Evolutionary conservation across 2,113 vertebrate genomes (phyloP).

Genomic region (Genyomyrus donnyi): DNA sequence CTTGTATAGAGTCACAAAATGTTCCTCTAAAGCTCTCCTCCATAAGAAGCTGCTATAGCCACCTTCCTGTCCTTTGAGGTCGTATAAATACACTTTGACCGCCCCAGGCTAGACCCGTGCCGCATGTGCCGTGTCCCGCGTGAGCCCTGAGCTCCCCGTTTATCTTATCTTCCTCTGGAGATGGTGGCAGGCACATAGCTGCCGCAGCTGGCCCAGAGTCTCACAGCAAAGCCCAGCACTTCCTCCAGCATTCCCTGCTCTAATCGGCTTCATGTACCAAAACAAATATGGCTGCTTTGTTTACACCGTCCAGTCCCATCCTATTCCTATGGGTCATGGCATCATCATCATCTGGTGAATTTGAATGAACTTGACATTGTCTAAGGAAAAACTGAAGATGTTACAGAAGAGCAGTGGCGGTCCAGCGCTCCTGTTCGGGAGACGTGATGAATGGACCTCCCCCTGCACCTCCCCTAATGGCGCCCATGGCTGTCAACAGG

Average conservation of each 20-base stretch:
- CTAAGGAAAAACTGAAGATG: not conserved
- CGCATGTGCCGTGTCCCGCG: not conserved
- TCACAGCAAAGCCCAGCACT: not conserved
- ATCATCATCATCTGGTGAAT: not conserved
- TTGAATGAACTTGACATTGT: not conserved
- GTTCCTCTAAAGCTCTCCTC: not conserved
- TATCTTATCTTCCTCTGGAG: not conserved
- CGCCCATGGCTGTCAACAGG: not conserved
- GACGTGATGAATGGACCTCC: not conserved
- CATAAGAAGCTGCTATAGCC: not conserved
- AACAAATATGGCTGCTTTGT: not conserved
- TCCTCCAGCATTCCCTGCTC: not conserved
- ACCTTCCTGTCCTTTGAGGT: not conserved
- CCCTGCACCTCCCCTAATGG: not conserved
- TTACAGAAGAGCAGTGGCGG: not conserved
- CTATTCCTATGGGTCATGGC: not conserved
- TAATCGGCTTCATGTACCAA: not conserved
- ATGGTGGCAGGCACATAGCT: not conserved
- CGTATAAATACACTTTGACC: not conserved
- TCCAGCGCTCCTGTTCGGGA: not conserved
- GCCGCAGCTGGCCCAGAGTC: not conserved
- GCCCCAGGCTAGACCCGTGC: not conserved
- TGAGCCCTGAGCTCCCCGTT: not conserved
- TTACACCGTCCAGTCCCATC: not conserved
- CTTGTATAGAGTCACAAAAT: not conserved